Evolutionary conservation across 92 coral and sea anemone species (phyloP), one percentile per base, ranked within the genome.

Genomic region (Meandrina meandrites): DNA sequence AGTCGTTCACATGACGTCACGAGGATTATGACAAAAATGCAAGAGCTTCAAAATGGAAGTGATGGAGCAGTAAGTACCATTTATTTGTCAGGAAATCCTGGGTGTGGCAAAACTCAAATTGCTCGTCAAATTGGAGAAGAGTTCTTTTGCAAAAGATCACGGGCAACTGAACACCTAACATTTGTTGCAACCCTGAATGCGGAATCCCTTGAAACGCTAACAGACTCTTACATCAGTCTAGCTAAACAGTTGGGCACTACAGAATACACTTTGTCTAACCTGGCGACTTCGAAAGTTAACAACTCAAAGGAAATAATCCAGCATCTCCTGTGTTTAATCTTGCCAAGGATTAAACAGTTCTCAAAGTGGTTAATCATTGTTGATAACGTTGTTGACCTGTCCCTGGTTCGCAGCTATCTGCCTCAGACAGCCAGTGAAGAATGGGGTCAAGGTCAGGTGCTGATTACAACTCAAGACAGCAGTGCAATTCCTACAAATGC

Each of bases 121-220:
- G 91, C 91, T 53, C 83, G 91, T 19, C 91, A 82, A 78, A 82
- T 88, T 42, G 91, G 91, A 24, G 45, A 88, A 60, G 79, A 82
- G 35, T 67, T 47, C 81, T 82, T 40, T 40, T 2, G 3, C 2
- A 40, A 40, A 6, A 2, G 45, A 6, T 40, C 45, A 40, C n/a
- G n/a, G 6, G 45, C 6, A 40, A 40, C 45, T 2, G 45, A 40
- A 40, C 3, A 6, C 45, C 6, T 40, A 40, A 78, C 56, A 30
- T 76, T 84, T 57, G 78, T 86, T 30, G 76, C 81, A 53, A 86
- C 89, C 15, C 0, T 86, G 14, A 79, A 86, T 31, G 89, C 89
- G 4, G 72, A 80, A 48, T 67, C 32, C 32, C 31, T 70, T 45
- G 79, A 51, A 22, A 86, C 84, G 47, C 53, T 86, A 54, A 60